Evolutionary conservation across 2,113 vertebrate genomes (phyloP), one percentile per base, ranked within the genome.

Genomic region (Echinops telfairi): DNA sequence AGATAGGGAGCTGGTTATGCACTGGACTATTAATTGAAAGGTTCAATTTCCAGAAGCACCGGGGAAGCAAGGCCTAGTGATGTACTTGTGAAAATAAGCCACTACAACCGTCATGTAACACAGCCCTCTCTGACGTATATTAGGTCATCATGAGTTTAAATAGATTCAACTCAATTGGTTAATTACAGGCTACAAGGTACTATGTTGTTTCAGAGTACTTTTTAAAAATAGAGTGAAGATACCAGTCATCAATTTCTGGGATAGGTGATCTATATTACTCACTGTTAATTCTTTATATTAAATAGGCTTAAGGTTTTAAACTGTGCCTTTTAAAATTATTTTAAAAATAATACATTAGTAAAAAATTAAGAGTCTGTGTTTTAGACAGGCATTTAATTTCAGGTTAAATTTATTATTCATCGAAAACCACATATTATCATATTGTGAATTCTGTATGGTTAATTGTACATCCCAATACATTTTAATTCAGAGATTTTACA

Each of bases 401-500:
- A 40, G 5, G 38, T 78, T 93, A 88, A 88, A 68, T 73, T 53
- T 43, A 66, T 90, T 86, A 85, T 66, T 90, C 58, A n/a, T 20
- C 73, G 57, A 86, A 95, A 83, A 77, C 0, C 1, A 3, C 66
- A 36, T 17, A 53, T 40, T 70, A 19, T 17, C 33, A 36, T 86
- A 36, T 31, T 88, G 25, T 76, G 38, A 82, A 60, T 29, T 86
- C 40, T 66, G 29, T 70, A 29, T 81, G 77, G 58, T 75, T 79
- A 95, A 66, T 6, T 73, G 6, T 33, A 81, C 1, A 58, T 33
- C 43, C 6, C 4, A 0, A 66, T 8, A 57, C 82, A 57, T 62
- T 82, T 89, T 68, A 92, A 60, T 57, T 53, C 2, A 94, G 79
- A 83, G 17, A 75, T 79, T 89, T 90, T 33, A 94, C 86, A 40